Conservation (phyloP, 2,113 vertebrate species). For the Aspidoscelis tigris region DNA sequence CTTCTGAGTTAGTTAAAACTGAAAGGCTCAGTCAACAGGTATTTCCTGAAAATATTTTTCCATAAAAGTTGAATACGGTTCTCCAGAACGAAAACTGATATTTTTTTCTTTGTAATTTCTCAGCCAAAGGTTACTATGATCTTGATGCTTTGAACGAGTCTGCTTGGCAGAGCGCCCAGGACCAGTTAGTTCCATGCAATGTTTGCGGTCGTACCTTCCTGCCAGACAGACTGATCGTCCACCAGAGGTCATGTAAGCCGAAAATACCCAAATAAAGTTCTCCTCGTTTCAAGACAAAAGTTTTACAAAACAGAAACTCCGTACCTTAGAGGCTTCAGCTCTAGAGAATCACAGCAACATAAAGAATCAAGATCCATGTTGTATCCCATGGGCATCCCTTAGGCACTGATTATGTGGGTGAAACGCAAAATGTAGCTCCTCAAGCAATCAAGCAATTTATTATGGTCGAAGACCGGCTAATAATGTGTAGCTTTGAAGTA, state of each 20-base stretch:
- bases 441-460: background rate
- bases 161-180: constrained; percentile 80
- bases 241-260: constrained; percentile 79
- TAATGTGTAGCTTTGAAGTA: background rate
- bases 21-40: constrained; percentile 79
- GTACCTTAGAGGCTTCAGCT: background rate
- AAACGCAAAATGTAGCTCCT: constrained; percentile 14
- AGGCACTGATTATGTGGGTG: background rate
- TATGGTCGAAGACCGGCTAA: no score
- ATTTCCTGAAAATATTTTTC: constrained; percentile 84
- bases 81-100: constrained; percentile 77
- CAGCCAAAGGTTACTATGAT: constrained; percentile 84
- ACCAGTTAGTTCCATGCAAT: constrained; percentile 80
- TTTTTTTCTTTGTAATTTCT: constrained; percentile 66
- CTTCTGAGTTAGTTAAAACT: constrained; percentile 74
- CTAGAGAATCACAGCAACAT: background rate
- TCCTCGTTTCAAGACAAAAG: constrained; percentile 27
- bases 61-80: constrained; percentile 68
- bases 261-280: constrained; percentile 70
- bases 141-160: constrained; percentile 80
- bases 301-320: constrained; percentile 47
- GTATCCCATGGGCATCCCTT: constrained; percentile 5
- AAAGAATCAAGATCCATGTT: constrained; percentile 19
- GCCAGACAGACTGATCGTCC: constrained; percentile 82
- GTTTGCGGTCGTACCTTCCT: constrained; percentile 82